Evolutionary conservation across 2,797 vertebrate genomes (phyloP).

Genomic region (Esox lucius): DNA sequence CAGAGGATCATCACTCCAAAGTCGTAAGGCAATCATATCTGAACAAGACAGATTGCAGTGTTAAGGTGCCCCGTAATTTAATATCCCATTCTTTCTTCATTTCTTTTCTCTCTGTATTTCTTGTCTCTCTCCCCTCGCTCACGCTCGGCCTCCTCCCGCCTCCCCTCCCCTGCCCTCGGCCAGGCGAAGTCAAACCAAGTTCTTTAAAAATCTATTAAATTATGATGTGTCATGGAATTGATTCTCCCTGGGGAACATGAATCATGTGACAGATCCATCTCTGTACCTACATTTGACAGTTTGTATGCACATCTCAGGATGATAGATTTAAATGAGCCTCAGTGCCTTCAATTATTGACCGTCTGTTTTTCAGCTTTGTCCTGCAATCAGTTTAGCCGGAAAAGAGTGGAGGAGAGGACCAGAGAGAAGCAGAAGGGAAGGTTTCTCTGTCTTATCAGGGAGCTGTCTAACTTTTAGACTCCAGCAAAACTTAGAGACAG

Average conservation of each 20-base stretch:
- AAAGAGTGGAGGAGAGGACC: constrained; percentile 32
- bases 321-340: constrained; percentile 76
- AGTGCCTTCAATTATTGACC: constrained; percentile 76
- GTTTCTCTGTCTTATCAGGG: constrained; percentile 37
- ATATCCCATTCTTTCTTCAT: constrained; percentile 69
- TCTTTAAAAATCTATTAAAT: constrained; percentile 78
- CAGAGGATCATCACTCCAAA: constrained; percentile 71
- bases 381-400: constrained; percentile 61
- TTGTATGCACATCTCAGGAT: constrained; percentile 67
- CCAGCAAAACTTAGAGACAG: background rate
- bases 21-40: constrained; percentile 68
- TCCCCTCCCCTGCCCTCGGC: constrained; percentile 24
- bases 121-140: constrained; percentile 34
- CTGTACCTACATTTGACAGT: constrained; percentile 71
- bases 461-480: constrained; percentile 45
- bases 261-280: constrained; percentile 75
- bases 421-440: constrained; percentile 25
- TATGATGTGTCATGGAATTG: constrained; percentile 76
- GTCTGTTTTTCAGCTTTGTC: constrained; percentile 47
- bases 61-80: constrained; percentile 79
- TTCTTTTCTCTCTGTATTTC: constrained; percentile 20
- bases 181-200: constrained; percentile 66
- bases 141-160: constrained; percentile 47
- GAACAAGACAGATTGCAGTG: constrained; percentile 73
- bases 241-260: constrained; percentile 68